Conservation (phyloP, 1,140 invertebrate species). For the Drosophila leontia region DNA sequence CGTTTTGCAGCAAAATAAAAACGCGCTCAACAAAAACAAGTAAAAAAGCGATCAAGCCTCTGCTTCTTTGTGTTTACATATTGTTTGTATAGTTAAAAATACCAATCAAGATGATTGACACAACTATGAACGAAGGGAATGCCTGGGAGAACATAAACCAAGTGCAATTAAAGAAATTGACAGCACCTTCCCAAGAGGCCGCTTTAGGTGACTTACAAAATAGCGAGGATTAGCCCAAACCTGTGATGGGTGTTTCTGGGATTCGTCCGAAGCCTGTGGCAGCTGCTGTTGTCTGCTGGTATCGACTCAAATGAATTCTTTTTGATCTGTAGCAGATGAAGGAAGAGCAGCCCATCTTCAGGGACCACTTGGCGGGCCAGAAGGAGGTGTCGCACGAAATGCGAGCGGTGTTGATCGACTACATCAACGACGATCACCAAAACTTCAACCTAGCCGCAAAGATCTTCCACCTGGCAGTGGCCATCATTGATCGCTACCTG, state of each 20-base stretch:
- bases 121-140: conserved; percentile 70
- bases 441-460: conserved; percentile 95
- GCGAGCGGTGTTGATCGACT: conserved; percentile 95
- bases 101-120: conserved; percentile 63
- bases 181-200: conserved; percentile 64
- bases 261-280: conserved; percentile 17
- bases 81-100: conserved; percentile 21
- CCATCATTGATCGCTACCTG: conserved; percentile 96
- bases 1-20: background rate
- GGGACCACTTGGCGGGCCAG: conserved; percentile 88
- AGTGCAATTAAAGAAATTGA: conserved; percentile 74
- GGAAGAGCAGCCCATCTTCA: conserved; percentile 86
- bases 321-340: conserved; percentile 89
- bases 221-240: conserved; percentile 70
- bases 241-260: conserved; percentile 31
- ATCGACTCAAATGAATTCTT: conserved; percentile 90
- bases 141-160: conserved; percentile 67
- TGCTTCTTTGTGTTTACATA: conserved; percentile 8
- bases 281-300: conserved; percentile 84
- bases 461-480: conserved; percentile 95
- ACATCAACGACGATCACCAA: conserved; percentile 96
- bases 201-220: conserved; percentile 82
- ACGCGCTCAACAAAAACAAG: conserved; percentile 14
- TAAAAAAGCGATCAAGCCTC: conserved; percentile 20
- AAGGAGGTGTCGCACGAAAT: conserved; percentile 90